A percentile compares a stretch with the other conserved stretches of the same genome.
Evolutionary conservation across 2,113 vertebrate genomes (phyloP).

Genomic region (Nanorana parkeri): DNA sequence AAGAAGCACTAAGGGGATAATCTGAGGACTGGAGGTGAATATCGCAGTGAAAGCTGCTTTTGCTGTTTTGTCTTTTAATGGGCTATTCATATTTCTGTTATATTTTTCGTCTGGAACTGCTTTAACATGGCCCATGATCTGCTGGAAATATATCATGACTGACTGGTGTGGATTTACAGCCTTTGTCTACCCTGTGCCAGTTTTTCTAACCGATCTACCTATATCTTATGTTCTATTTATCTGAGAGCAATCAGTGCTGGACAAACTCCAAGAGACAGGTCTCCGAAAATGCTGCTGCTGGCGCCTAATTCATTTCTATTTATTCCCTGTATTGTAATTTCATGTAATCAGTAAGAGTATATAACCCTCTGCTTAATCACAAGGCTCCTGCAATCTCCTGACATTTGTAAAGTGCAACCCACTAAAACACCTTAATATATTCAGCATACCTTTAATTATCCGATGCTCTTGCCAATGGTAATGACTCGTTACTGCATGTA

Average conservation of each 20-base stretch:
- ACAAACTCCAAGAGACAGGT: constrained; percentile 34
- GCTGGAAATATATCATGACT: constrained; percentile 11
- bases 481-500: no score
- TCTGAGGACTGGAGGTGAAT: no score
- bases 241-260: constrained; percentile 27
- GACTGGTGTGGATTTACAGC: constrained; percentile 3
- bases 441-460: not conserved
- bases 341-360: constrained; percentile 25
- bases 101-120: no score
- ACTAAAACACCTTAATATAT: constrained; percentile 15
- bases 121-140: no score
- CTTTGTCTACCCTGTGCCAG: not conserved
- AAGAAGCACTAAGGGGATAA: no score
- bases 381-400: constrained; percentile 1
- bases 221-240: constrained; percentile 26
- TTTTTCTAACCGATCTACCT: constrained; percentile 20
- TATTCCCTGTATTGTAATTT: constrained; percentile 27
- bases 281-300: constrained; percentile 32
- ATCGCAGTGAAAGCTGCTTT: no score
- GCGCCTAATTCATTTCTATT: constrained; percentile 37
- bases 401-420: not conserved
- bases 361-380: constrained; percentile 14
- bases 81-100: no score
- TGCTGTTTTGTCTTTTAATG: no score
- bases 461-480: not conserved